Conservation (phyloP, 2,113 vertebrate species). For the Hypanus sabinus region DNA sequence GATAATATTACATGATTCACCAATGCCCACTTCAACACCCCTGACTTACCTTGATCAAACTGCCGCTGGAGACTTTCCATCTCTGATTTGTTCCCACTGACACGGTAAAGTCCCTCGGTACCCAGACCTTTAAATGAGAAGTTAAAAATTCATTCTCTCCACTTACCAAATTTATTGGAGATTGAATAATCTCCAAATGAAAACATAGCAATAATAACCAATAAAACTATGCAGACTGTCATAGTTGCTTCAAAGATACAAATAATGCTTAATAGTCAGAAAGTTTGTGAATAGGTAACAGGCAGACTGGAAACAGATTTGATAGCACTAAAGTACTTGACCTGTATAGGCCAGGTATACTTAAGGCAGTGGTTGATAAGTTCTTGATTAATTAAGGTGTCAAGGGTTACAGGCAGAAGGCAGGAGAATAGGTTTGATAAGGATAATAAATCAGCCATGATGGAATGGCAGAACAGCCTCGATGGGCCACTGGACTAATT, state of each 20-base stretch:
- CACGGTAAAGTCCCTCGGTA: slow-evolving; percentile 90
- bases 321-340: background rate
- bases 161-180: too few species aligned
- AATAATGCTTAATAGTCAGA: background rate
- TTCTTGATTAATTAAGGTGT: too few species aligned
- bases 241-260: background rate
- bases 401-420: too few species aligned
- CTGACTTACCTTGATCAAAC: slow-evolving; percentile 80
- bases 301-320: background rate
- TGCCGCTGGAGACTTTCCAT: slow-evolving; percentile 92
- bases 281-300: background rate
- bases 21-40: background rate
- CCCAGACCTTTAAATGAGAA: slow-evolving; percentile 61
- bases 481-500: too few species aligned
- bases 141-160: background rate
- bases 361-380: too few species aligned
- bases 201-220: too few species aligned
- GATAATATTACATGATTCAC: background rate
- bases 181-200: background rate
- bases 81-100: slow-evolving; percentile 92
- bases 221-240: background rate
- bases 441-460: too few species aligned
- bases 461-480: too few species aligned
- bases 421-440: too few species aligned
- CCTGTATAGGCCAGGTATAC: too few species aligned